Evolutionary conservation across 2,888 invertebrate genomes (phyloP), one percentile per base, ranked within the genome.

Genomic region (Cerceris ruficornis): DNA sequence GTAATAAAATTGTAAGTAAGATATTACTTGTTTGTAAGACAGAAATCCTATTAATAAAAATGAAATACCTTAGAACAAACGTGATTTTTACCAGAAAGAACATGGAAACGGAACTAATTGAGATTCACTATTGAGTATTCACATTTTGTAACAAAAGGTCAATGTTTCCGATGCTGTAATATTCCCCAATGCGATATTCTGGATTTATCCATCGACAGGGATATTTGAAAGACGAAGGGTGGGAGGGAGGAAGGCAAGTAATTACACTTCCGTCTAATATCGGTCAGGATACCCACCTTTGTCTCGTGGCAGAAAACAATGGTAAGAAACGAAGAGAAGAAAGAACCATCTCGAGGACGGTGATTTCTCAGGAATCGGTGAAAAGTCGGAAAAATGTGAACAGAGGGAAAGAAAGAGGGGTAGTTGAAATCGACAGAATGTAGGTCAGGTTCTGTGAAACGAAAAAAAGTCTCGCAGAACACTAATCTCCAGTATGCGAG

Each of bases 401-500:
- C 52, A 28, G 28, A 28, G 28, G 28, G 28, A 28, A 28, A 28
- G 60, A 61, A 60, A 59, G 49, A 60, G 54, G n/a, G 17, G 42
- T 17, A 28, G 46, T 28, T 17, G 49, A 41, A 49, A 72, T 68
- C 73, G 59, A 41, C 28, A 57, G 80, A 74, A 79, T 74, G 50
- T 79, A 65, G 79, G 79, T 75, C 70, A 65, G 54, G 46, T 57
- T 54, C 28, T 28, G 28, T 28, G 64, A 68, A 79, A 79, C 68
- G 71, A 70, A 68, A 64, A 65, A 71, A 78, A 81, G 73, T 78
- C 81, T 14, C 68, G 52, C 17, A 58, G 59, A 46, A 54, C 68
- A 57, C 69, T 79, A 82, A 69, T 79, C 72, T 72, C 57, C 69
- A 52, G 54, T 39, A 64, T 76, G 69, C 61, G 71, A 59, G 66